These are phyloP conservation scores for Chiropotes sagulatus DNA, from an alignment of 2,797 vertebrate species.

Conservation along the genomic window DNA sequence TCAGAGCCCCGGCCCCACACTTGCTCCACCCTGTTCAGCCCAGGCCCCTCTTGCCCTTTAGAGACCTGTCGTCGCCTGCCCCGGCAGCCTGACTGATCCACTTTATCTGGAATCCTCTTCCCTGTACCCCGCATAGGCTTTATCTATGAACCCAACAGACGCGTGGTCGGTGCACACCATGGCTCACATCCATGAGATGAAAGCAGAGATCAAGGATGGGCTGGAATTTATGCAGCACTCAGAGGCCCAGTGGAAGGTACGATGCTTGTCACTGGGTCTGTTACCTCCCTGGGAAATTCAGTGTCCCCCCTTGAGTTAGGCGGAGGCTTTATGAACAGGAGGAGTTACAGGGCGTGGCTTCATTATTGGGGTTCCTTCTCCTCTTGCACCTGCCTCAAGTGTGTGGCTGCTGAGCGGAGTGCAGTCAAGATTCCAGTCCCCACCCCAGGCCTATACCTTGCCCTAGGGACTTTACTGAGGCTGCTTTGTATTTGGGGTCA, in stretches of 20 bases:
- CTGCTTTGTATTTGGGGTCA: background rate
- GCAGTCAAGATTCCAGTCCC: background rate
- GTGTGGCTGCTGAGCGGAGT: background rate
- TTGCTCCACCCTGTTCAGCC: accelerated
- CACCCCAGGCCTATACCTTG: background rate
- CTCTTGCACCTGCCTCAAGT: no score
- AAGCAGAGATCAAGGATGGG: slow-evolving; percentile 89
- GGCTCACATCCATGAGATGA: slow-evolving; percentile 96
- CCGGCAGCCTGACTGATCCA: accelerated
- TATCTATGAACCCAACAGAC: slow-evolving; percentile 88
- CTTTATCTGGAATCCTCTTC: background rate
- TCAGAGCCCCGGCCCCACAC: accelerated
- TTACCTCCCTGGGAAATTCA: background rate
- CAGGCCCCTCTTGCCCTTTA: background rate
- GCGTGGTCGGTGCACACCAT: slow-evolving; percentile 93
- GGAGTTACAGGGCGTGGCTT: background rate
- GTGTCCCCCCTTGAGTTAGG: accelerated
- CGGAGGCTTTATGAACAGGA: background rate
- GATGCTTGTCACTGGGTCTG: accelerated
- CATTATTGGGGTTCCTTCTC: background rate
- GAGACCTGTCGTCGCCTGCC: accelerated
- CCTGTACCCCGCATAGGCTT: slow-evolving; percentile 82
- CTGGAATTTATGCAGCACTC: slow-evolving; percentile 91
- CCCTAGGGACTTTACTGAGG: background rate
- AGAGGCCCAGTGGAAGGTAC: slow-evolving; percentile 94